These are phyloP conservation scores for Discoglossus pictus DNA, from an alignment of 2,797 vertebrate genomes.

Conservation along the genomic window DNA sequence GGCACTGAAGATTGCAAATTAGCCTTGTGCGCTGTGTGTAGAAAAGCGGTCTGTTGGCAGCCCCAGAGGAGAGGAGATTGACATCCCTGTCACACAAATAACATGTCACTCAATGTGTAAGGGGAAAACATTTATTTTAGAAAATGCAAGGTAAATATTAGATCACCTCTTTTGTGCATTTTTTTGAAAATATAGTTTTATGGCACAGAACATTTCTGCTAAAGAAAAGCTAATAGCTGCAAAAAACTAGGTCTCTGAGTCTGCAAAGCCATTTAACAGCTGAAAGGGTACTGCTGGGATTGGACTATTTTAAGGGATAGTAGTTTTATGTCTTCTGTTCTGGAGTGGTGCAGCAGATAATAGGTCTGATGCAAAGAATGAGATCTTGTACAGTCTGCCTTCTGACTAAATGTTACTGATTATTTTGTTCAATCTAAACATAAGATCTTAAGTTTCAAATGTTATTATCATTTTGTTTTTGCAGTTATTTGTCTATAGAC, in stretches of 20 bases:
- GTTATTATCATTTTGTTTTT: constrained; percentile 22
- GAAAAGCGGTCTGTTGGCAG: constrained; percentile 1
- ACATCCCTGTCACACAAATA: neutral
- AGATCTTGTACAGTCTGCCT: constrained; percentile 25
- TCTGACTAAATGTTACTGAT: constrained; percentile 46
- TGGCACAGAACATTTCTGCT: constrained; percentile 42
- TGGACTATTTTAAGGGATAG: constrained; percentile 50
- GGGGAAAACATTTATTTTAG: constrained; percentile 19
- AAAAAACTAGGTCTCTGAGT: constrained; percentile 45
- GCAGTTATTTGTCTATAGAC: neutral
- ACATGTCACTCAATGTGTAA: constrained; percentile 1
- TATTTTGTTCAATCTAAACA: constrained; percentile 19
- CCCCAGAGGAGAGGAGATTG: constrained; percentile 14
- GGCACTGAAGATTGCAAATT: neutral
- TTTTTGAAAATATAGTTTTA: constrained; percentile 49
- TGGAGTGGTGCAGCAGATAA: constrained; percentile 57
- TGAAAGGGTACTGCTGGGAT: constrained; percentile 53
- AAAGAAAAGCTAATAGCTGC: constrained; percentile 52
- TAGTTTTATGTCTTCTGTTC: constrained; percentile 55
- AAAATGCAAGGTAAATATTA: constrained; percentile 30
- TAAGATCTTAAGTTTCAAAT: constrained; percentile 37
- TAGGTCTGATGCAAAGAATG: constrained; percentile 54
- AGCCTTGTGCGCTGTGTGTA: neutral
- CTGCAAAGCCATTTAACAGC: constrained; percentile 57
- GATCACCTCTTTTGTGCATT: constrained; percentile 40